phyloP scores from a whole-genome alignment of 2,113 vertebrate genomes.

The Cyanoderma ruficeps region DNA sequence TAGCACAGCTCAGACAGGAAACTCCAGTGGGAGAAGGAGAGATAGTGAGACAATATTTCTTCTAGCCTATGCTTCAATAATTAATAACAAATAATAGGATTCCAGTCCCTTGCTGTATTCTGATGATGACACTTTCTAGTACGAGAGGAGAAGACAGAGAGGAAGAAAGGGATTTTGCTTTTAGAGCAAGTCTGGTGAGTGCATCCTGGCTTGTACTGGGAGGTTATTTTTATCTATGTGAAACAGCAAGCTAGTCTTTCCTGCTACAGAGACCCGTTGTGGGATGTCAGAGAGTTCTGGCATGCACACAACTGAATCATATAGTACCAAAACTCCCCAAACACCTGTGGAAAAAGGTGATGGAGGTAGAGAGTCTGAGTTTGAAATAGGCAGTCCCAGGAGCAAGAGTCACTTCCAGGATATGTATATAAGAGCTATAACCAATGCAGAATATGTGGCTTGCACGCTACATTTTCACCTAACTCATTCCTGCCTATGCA shows the following conservation, averaged over 20 bases:
- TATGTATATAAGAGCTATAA: not conserved
- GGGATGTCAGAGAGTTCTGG: not conserved
- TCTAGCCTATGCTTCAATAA: not conserved
- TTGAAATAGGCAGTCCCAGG: not conserved
- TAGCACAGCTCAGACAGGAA: not conserved
- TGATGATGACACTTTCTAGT: not conserved
- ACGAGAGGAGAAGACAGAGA: not conserved
- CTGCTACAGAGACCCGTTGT: rapidly evolving
- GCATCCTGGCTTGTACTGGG: not conserved
- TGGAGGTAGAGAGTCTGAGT: not conserved
- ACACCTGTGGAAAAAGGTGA: not conserved
- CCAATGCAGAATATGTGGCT: not conserved
- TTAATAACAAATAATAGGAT: not conserved
- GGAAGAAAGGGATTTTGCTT: not conserved
- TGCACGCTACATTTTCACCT: not conserved
- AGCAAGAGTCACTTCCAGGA: not conserved
- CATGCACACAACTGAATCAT: not conserved
- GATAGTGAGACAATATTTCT: not conserved
- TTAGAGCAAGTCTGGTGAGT: not conserved
- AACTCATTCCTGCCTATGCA: not conserved
- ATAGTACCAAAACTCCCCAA: not conserved
- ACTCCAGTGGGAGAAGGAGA: not conserved
- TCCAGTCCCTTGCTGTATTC: not conserved
- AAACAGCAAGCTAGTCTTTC: not conserved
- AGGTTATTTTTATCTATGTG: not conserved